Evolutionary conservation across 2,888 invertebrate species (phyloP).

Genomic region (Pherbina coryleti): DNA sequence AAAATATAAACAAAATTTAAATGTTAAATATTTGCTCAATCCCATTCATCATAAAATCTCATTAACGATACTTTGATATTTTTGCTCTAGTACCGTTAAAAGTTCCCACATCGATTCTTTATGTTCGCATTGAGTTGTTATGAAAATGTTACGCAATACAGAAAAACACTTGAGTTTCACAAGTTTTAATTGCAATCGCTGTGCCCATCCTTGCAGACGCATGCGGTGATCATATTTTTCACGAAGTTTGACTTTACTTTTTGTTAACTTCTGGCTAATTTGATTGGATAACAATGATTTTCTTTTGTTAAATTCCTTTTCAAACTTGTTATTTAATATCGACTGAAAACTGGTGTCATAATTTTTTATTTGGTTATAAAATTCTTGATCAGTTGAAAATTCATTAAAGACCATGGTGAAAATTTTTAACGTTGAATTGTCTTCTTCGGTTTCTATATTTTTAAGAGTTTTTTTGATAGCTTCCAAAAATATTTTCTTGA

Average conservation of each 20-base stretch:
- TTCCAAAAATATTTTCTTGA: conserved; percentile 42
- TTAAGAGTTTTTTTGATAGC: conserved; percentile 38
- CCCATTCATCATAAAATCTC: conserved; percentile 35
- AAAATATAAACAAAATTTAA: not conserved
- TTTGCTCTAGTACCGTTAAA: conserved; percentile 50
- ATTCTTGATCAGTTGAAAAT: conserved; percentile 44
- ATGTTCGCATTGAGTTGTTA: conserved; percentile 48
- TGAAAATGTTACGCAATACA: conserved; percentile 55
- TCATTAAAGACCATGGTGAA: conserved; percentile 45
- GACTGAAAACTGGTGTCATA: conserved; percentile 51
- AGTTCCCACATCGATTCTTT: conserved; percentile 47
- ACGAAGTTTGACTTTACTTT: conserved; percentile 47
- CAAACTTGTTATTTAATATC: conserved; percentile 45
- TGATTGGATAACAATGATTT: conserved; percentile 44
- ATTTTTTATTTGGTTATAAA: conserved; percentile 38
- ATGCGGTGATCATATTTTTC: conserved; percentile 51
- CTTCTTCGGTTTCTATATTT: conserved; percentile 32
- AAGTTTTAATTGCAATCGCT: conserved; percentile 52
- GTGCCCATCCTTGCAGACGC: conserved; percentile 48
- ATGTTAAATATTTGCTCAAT: not conserved
- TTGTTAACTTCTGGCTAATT: conserved; percentile 48
- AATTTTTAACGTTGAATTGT: conserved; percentile 39
- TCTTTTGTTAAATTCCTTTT: conserved; percentile 40
- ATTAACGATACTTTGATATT: conserved; percentile 45
- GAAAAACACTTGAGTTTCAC: conserved; percentile 54